Evolutionary conservation across 1,140 invertebrate species (phyloP), one percentile per base, ranked within the genome.

Genomic region (Drosophila takahashii): DNA sequence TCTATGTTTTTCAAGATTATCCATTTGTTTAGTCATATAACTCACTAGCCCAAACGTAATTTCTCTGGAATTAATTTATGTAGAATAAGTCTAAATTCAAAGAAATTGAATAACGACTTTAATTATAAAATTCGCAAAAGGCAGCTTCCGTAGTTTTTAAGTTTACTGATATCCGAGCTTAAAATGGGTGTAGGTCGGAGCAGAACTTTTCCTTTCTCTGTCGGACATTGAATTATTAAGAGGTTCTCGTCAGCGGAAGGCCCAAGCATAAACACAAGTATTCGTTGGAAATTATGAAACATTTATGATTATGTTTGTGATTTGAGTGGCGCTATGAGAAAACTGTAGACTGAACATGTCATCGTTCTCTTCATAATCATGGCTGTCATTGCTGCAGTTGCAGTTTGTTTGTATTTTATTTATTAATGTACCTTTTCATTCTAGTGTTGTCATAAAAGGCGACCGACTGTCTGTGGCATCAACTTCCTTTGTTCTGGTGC

Each of bases 151-250:
- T n/a, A n/a, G n/a, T n/a, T 18, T 42, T 42, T 42, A 16, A 9
- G 8, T 34, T 6, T 26, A 29, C n/a, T 44, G 60, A 64, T 32
- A 64, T 18, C 18, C 2, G 29, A 64, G 29, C 10, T 65, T 47
- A 1, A 64, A n/a, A n/a, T n/a, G n/a, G n/a, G n/a, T n/a, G n/a
- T n/a, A n/a, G n/a, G 41, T 29, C 32, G 13, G 18, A 32, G 18
- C 3, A 9, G 2, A 53, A 34, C 53, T 61, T 39, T 29, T 32
- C 8, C 9, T 15, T n/a, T 44, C 11, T 41, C 18, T 11, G 6
- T 16, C 39, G 29, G 36, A 22, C 67, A 85, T 80, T 78, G 64
- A 81, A 85, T 85, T 85, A 86, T 85, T 80, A 74, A 77, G 44
- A 58, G 73, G 50, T 66, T 45, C 45, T 61, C 58, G 36, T 56